Percentiles rank a stretch among this genome's conserved stretches.
Conservation (phyloP, 2,888 invertebrate species). For the Clepsis dumicolana region DNA sequence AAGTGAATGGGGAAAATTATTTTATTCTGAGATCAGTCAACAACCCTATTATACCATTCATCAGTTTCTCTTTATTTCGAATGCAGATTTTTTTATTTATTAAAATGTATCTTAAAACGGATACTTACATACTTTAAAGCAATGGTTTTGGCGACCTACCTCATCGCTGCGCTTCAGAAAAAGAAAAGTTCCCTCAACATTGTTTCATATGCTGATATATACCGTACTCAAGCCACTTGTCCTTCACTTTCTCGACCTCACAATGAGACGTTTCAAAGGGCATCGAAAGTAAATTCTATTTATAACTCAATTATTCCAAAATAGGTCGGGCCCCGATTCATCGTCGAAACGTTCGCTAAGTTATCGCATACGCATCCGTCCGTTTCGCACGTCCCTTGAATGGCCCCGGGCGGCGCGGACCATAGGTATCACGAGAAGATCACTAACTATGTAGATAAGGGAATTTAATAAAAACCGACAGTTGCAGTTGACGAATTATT, state of each 20-base stretch:
- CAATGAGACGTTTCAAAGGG: conserved; percentile 19
- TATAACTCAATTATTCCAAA: conserved; percentile 31
- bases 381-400: conserved; percentile 26
- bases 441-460: conserved; percentile 16
- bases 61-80: too few relatives aligned
- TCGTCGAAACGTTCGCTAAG: conserved; percentile 14
- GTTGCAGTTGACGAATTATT: too few relatives aligned
- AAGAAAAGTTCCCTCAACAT: not conserved
- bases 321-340: conserved; percentile 11
- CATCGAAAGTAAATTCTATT: conserved; percentile 27
- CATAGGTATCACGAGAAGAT: conserved; percentile 10
- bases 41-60: too few relatives aligned
- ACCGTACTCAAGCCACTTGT: conserved; percentile 14
- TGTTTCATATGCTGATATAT: conserved; percentile 1
- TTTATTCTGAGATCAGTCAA: too few relatives aligned
- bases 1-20: too few relatives aligned
- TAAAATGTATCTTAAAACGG: not conserved
- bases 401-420: conserved; percentile 31
- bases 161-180: not conserved
- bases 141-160: not conserved
- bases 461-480: not conserved
- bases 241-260: conserved; percentile 20
- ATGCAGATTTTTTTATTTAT: too few relatives aligned
- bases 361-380: conserved; percentile 31
- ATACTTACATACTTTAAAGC: not conserved